Evolutionary conservation across 2,888 invertebrate genomes (phyloP).

Genomic region (Ophion ventricosus): DNA sequence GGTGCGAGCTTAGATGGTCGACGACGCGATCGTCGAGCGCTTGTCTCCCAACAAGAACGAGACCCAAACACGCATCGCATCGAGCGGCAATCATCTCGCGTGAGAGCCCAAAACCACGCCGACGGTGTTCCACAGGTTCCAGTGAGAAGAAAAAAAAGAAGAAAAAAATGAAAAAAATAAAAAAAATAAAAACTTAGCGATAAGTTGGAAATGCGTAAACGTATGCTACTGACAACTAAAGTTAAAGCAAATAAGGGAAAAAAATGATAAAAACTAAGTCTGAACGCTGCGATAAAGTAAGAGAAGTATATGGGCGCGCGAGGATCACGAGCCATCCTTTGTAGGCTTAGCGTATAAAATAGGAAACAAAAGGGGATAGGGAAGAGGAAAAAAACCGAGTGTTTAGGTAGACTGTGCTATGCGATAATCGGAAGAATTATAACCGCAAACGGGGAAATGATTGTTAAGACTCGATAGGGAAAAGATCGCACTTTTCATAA

Average conservation of each 20-base stretch:
- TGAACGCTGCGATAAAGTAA: conserved; percentile 46
- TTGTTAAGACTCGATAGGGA: background rate
- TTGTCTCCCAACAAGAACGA: conserved; percentile 12
- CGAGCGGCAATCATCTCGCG: no score
- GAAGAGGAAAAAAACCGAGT: conserved; percentile 42
- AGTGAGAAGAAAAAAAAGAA: conserved; percentile 31
- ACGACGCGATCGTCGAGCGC: conserved; percentile 1
- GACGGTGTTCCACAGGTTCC: conserved; percentile 55
- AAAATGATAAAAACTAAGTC: conserved; percentile 31
- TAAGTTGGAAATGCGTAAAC: conserved; percentile 29
- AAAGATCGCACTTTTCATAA: conserved; percentile 50
- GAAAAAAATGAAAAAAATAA: conserved; percentile 46
- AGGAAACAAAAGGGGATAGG: conserved; percentile 47
- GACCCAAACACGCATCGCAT: background rate
- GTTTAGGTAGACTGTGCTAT: conserved; percentile 18
- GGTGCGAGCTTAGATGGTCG: background rate
- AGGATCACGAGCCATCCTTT: conserved; percentile 40
- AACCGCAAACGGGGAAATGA: conserved; percentile 50
- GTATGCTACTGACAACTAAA: conserved; percentile 55
- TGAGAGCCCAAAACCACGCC: background rate
- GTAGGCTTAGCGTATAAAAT: conserved; percentile 57
- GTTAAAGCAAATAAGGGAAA: conserved; percentile 39
- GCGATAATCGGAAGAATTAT: conserved; percentile 34
- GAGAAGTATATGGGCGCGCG: conserved; percentile 2
- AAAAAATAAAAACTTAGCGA: conserved; percentile 16